phyloP scores from a whole-genome alignment of 2,888 invertebrate genomes.

The Lasioglossum marginatum region DNA sequence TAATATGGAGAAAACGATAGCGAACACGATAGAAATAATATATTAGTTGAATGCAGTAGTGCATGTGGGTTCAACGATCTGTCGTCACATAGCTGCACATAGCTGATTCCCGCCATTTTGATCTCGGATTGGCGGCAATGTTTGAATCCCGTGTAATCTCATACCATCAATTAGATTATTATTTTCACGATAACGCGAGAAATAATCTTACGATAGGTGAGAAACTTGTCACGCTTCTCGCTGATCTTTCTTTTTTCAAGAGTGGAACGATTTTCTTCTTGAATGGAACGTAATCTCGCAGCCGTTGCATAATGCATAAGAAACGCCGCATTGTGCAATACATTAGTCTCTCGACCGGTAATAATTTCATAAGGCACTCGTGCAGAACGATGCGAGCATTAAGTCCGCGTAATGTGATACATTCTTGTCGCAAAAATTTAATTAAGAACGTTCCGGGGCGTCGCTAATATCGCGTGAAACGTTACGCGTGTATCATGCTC shows the following conservation, averaged over 20 bases:
- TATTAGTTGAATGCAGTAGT: slow-evolving; percentile 64
- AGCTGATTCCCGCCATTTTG: slow-evolving; percentile 76
- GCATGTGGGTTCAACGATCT: slow-evolving; percentile 79
- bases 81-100: slow-evolving; percentile 73
- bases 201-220: neutral
- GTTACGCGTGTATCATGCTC: neutral
- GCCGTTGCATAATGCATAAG: slow-evolving; percentile 49
- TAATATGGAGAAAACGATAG: neutral
- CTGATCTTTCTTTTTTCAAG: neutral
- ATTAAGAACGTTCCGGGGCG: slow-evolving; percentile 1
- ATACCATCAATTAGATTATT: neutral
- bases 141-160: slow-evolving; percentile 5
- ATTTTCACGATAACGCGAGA: neutral
- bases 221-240: neutral
- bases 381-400: slow-evolving; percentile 22
- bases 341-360: slow-evolving; percentile 20
- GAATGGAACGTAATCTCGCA: slow-evolving; percentile 29
- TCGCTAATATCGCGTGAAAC: neutral
- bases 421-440: neutral
- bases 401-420: slow-evolving; percentile 19
- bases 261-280: slow-evolving; percentile 15
- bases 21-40: slow-evolving; percentile 34
- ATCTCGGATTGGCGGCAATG: slow-evolving; percentile 59
- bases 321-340: slow-evolving; percentile 26
- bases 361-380: slow-evolving; percentile 44